These are phyloP conservation scores for Proisotoma minuta DNA, from an alignment of 2,888 invertebrate species.

Conservation along the genomic window DNA sequence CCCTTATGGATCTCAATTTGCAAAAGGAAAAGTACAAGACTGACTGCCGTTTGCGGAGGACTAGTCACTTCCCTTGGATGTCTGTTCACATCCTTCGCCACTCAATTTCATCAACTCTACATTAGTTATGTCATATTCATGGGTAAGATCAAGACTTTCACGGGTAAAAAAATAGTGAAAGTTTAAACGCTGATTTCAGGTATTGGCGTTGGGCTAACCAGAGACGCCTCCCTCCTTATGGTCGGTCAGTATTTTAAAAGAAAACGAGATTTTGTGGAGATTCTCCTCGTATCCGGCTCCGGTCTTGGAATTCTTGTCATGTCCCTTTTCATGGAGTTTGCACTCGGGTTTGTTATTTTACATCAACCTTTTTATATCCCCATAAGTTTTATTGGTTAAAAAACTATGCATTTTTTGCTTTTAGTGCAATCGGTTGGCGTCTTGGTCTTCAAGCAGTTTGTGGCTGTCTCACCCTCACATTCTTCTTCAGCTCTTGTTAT, in stretches of 20 bases:
- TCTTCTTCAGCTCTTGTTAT: constrained; percentile 79
- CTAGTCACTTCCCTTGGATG: constrained; percentile 53
- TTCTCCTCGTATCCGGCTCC: constrained; percentile 52
- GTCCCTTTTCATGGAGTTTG: constrained; percentile 51
- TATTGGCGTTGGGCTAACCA: constrained; percentile 52
- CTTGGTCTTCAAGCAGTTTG: constrained; percentile 78
- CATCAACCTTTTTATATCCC: neutral
- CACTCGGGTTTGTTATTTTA: constrained; percentile 49
- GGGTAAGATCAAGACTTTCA: constrained; percentile 45
- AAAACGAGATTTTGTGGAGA: constrained; percentile 53
- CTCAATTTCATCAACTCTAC: constrained; percentile 54
- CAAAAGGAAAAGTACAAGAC: constrained; percentile 52
- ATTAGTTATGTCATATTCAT: constrained; percentile 53
- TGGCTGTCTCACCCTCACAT: constrained; percentile 74
- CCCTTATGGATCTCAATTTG: constrained; percentile 80
- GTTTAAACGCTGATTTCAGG: constrained; percentile 12
- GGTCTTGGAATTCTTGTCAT: constrained; percentile 53
- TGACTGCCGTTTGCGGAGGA: constrained; percentile 55
- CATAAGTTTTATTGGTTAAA: neutral
- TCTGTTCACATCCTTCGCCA: constrained; percentile 55
- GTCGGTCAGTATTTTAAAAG: constrained; percentile 54
- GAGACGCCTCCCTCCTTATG: constrained; percentile 54
- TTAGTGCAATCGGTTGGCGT: constrained; percentile 65
- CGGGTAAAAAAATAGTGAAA: neutral
- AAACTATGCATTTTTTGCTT: neutral